Evolutionary conservation across 2,797 vertebrate genomes (phyloP).

Genomic region (Jordanella pulchra): DNA sequence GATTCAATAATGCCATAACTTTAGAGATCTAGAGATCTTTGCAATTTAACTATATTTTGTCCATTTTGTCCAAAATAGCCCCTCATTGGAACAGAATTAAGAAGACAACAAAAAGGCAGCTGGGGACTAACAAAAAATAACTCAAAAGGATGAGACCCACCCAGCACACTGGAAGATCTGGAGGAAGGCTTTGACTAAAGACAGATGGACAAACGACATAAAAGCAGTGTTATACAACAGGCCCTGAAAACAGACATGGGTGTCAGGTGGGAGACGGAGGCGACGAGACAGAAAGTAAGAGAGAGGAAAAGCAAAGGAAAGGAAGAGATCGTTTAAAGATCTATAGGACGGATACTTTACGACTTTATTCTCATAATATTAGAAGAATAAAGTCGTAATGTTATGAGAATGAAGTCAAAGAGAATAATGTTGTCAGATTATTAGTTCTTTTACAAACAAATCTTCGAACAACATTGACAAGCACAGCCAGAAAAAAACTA

Average conservation of each 20-base stretch:
- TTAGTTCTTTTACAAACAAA: no score
- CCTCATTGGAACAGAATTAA: background rate
- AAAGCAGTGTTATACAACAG: constrained; percentile 58
- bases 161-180: constrained; percentile 28
- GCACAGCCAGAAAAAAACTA: no score
- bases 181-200: constrained; percentile 41
- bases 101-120: background rate
- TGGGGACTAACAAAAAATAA: constrained; percentile 21
- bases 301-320: constrained; percentile 33
- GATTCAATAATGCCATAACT: no score
- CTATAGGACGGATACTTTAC: background rate
- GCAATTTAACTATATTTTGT: background rate
- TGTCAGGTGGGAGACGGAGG: constrained; percentile 56
- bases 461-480: no score
- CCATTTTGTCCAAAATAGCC: background rate
- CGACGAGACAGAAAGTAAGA: constrained; percentile 25
- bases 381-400: no score
- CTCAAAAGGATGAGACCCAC: constrained; percentile 18
- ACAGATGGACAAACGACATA: constrained; percentile 36
- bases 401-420: no score
- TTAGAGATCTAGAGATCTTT: background rate
- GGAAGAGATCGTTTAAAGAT: constrained; percentile 8
- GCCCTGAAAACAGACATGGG: constrained; percentile 35
- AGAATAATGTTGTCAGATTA: no score
- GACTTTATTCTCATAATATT: no score